A percentile compares a stretch with the other conserved stretches of the same genome.
Evolutionary conservation across 92 coral and sea anemone genomes (phyloP).

Genomic region (Montipora capitata): DNA sequence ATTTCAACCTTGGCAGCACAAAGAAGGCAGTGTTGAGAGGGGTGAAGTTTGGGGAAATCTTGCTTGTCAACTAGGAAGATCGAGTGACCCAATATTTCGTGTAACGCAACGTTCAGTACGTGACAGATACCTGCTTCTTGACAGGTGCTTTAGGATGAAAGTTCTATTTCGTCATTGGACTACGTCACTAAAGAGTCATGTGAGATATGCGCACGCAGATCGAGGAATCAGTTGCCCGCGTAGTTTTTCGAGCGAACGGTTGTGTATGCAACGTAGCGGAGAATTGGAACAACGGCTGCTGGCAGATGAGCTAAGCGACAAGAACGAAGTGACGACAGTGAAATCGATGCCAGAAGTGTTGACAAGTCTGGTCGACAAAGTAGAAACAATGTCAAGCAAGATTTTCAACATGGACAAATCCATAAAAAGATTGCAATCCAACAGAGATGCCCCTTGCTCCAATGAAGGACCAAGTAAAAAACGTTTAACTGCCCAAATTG

Average conservation of each 20-base stretch:
- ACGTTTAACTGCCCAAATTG: neutral
- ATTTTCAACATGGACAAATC: neutral
- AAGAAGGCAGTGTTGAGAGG: conserved; percentile 38
- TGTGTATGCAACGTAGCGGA: conserved; percentile 3
- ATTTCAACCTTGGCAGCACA: conserved; percentile 45
- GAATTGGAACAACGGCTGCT: neutral
- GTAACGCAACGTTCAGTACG: too few relatives aligned
- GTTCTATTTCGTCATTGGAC: neutral
- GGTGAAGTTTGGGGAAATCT: conserved; percentile 51
- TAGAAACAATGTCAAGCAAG: conserved; percentile 1
- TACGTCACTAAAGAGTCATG: neutral
- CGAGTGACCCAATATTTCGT: too few relatives aligned
- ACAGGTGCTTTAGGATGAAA: too few relatives aligned
- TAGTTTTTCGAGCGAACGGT: neutral
- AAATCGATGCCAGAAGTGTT: neutral
- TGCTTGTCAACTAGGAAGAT: too few relatives aligned
- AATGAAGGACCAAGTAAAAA: neutral
- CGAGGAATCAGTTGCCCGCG: neutral
- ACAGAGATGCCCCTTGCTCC: neutral
- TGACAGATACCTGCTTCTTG: too few relatives aligned
- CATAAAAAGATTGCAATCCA: neutral
- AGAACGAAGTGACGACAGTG: neutral
- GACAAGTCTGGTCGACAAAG: neutral
- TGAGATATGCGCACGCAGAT: neutral
- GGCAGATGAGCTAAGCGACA: neutral